Conservation (phyloP, 2,888 invertebrate genomes). For the Gerris lacustris region DNA sequence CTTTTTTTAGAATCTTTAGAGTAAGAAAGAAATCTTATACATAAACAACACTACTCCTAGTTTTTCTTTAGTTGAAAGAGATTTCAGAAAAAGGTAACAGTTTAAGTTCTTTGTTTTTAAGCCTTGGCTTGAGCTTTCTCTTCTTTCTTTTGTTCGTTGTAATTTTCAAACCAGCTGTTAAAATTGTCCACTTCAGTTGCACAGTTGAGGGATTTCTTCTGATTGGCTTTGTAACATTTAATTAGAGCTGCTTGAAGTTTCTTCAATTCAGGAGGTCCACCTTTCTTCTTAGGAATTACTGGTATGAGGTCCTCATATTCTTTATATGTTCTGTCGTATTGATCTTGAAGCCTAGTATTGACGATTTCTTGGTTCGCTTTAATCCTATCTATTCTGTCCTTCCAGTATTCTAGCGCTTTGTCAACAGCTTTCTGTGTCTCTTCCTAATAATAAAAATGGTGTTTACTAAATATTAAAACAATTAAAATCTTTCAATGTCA, state of each 20-base stretch:
- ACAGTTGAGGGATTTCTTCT: neutral
- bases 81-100: too few species aligned
- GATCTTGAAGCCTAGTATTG: neutral
- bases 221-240: neutral
- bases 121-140: too few species aligned
- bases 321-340: neutral
- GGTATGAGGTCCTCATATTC: neutral
- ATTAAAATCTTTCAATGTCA: too few species aligned
- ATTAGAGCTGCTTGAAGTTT: neutral
- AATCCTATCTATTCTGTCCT: neutral
- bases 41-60: too few species aligned
- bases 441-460: neutral
- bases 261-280: neutral
- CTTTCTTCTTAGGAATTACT: neutral
- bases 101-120: too few species aligned
- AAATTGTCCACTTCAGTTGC: neutral
- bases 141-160: too few species aligned
- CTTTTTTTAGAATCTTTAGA: too few species aligned
- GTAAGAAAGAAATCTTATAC: too few species aligned
- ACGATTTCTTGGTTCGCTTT: neutral
- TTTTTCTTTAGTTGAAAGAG: too few species aligned
- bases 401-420: neutral
- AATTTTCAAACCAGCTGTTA: neutral
- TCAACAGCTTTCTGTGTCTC: neutral
- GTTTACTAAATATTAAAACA: too few species aligned